Percentiles rank a stretch among this genome's conserved stretches.
These are phyloP conservation scores for Ispidina lecontei DNA, from an alignment of 2,797 vertebrate genomes.

Conservation along the genomic window DNA sequence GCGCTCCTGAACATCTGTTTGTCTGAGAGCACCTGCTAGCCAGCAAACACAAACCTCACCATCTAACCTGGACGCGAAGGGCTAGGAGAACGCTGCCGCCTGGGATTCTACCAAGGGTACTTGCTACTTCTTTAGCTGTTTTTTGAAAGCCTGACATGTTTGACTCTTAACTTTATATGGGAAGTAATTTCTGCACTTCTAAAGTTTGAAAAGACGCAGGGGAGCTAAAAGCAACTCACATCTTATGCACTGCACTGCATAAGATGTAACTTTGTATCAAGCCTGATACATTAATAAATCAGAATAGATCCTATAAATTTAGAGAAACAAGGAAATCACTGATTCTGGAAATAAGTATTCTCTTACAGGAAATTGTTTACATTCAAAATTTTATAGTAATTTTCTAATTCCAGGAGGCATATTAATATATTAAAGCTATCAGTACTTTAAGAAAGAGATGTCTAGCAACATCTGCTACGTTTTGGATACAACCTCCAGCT, in stretches of 20 bases:
- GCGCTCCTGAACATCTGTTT: background rate
- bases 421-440: background rate
- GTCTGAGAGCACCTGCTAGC: background rate
- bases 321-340: background rate
- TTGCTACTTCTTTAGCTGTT: background rate
- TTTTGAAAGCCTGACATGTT: background rate
- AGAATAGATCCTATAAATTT: background rate
- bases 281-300: background rate
- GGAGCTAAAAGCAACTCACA: background rate
- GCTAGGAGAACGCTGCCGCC: background rate
- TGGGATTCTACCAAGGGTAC: conserved; percentile 26
- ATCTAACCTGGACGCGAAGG: background rate
- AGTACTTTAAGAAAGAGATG: background rate
- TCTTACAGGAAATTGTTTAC: background rate
- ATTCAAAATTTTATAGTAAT: background rate
- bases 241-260: rapidly evolving
- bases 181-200: background rate
- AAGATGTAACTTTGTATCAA: background rate
- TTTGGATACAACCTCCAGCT: background rate
- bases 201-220: background rate
- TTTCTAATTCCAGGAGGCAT: background rate
- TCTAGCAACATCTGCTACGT: background rate
- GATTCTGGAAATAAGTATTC: background rate
- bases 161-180: background rate
- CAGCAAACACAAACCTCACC: background rate